Base-by-base conservation (phyloP, 2,888 invertebrate species). In the Argynnis bischoffii region DNA sequence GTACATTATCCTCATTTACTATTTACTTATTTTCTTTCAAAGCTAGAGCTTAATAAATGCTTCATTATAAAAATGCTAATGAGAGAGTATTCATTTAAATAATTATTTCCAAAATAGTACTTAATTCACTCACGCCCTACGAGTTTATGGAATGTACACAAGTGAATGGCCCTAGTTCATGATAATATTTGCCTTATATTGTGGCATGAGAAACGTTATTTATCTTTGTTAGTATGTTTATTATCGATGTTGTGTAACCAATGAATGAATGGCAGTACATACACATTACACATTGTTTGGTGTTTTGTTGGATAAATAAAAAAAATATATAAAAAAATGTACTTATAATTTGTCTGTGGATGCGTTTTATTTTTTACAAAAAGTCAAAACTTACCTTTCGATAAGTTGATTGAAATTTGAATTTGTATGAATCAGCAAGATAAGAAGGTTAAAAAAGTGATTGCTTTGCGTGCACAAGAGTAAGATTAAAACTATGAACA, bases 131-230 rank as follows among this genome's bases (percentile, higher is more conserved):
- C 61, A 41, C 51, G 51, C 61, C 61, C 61, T 61, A 61, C 51
- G 51, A 61, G 35, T 48, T 35, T 31, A 41, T 15, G 18, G 4
- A 64, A 56, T 64, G 55, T 64, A 64, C 31, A 56, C 64, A 64
- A 56, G 64, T 64, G 35, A 55, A 50, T 50, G 48, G 55, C 16
- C 64, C 55, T 56, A 56, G 56, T 55, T 50, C 26, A 46, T 55
- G 11, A 47, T 55, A 55, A 64, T 64, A 55, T 55, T 55, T 64
- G 50, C 21, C 48, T 48, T 47, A 56, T 55, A 54, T 64, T 64
- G 55, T 61, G 51, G 51, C 51, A 61, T 51, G 51, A 48, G 55
- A 57, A 56, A 57, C 65, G 64, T 65, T 65, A 56, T 56, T 65
- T 65, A 56, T 65, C 56, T 65, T 57, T 26, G 61, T 61, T 35